Conservation (phyloP, 35 echinoderm and acorn worm genomes). For the Ptychodera flava region DNA sequence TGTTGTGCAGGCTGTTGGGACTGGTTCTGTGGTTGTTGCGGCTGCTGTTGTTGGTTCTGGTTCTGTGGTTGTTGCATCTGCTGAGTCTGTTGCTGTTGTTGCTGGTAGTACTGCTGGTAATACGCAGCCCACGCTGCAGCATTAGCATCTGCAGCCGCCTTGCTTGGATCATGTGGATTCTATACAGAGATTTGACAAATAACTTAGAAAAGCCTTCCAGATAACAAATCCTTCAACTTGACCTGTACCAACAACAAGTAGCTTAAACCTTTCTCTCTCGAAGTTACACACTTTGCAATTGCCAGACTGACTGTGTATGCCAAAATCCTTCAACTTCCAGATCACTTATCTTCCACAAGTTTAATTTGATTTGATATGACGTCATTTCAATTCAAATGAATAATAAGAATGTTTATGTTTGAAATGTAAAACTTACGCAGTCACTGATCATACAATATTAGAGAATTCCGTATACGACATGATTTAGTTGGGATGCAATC, state of each 20-base stretch:
- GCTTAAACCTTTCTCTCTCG: no score
- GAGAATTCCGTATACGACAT: no score
- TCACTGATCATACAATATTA: no score
- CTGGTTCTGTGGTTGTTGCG: background rate
- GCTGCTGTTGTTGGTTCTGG: background rate
- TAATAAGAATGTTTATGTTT: background rate
- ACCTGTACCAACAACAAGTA: no score
- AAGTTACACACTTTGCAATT: no score
- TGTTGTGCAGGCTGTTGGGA: background rate
- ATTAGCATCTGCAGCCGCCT: background rate
- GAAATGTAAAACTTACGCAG: background rate
- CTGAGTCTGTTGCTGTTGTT: background rate
- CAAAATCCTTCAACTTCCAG: no score
- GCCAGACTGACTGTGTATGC: no score
- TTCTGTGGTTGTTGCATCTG: background rate
- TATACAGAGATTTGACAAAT: background rate
- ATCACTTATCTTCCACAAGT: no score
- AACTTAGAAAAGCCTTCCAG: background rate
- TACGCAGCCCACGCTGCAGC: constrained; percentile 15
- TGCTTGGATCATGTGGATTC: background rate
- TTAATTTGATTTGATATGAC: no score
- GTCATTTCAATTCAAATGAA: background rate
- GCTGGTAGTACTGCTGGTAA: constrained; percentile 10
- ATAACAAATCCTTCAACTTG: background rate
- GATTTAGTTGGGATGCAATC: no score